Evolutionary conservation across 2,113 vertebrate species (phyloP).

Genomic region (Rhinichthys klamathensis): DNA sequence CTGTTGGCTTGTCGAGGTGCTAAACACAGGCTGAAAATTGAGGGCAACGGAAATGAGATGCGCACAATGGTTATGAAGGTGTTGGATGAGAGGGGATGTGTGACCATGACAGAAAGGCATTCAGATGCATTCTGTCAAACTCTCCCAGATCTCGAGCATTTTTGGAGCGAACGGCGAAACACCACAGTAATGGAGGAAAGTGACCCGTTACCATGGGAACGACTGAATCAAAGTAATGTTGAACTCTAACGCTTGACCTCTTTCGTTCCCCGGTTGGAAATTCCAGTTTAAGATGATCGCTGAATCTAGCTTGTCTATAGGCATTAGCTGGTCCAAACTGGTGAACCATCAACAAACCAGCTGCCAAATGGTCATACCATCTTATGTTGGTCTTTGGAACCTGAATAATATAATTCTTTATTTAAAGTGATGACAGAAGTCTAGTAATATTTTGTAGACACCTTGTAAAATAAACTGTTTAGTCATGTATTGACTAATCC

Average conservation of each 20-base stretch:
- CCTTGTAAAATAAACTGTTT: neutral
- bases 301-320: neutral
- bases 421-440: neutral
- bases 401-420: neutral
- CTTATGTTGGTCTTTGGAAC: neutral
- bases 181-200: constrained; percentile 71
- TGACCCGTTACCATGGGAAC: constrained; percentile 82
- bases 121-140: constrained; percentile 56
- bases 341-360: neutral
- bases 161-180: constrained; percentile 79
- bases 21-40: constrained; percentile 55
- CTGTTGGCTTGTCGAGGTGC: constrained; percentile 61
- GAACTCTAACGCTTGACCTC: constrained; percentile 26
- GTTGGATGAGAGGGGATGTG: constrained; percentile 51
- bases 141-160: constrained; percentile 79
- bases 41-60: constrained; percentile 67
- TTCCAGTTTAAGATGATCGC: neutral
- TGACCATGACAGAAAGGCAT: constrained; percentile 3
- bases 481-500: neutral
- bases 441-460: neutral
- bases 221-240: constrained; percentile 63
- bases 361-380: neutral
- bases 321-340: neutral
- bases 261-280: neutral
- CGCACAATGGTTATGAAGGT: constrained; percentile 53